These are phyloP conservation scores for Pentalonia nigronervosa DNA, from an alignment of 1,140 invertebrate genomes.

Conservation along the genomic window DNA sequence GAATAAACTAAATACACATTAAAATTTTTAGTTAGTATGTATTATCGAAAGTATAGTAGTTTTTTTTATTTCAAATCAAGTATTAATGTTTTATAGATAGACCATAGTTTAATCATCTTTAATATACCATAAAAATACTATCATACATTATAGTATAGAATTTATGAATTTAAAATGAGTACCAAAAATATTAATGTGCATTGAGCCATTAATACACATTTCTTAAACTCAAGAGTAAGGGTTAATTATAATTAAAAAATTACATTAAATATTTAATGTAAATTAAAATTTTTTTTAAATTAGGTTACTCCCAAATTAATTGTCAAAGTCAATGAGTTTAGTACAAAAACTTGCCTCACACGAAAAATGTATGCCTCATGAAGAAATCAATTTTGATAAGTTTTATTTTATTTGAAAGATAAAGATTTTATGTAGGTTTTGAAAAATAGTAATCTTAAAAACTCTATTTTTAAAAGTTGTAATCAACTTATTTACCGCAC, in stretches of 20 bases:
- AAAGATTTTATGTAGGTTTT: not conserved
- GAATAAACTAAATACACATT: not conserved
- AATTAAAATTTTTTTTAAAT: not conserved
- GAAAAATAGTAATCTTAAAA: not conserved
- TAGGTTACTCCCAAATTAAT: not conserved
- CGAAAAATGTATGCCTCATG: not conserved
- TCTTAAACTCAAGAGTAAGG: not conserved
- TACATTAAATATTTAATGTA: not conserved
- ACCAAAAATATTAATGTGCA: not conserved
- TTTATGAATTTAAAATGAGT: not conserved
- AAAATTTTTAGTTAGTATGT: not conserved
- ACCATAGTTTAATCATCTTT: no score
- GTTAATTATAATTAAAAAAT: not conserved
- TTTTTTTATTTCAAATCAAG: not conserved
- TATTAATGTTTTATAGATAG: not conserved
- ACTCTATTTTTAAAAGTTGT: not conserved
- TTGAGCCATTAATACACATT: not conserved
- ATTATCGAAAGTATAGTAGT: not conserved
- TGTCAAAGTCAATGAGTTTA: not conserved
- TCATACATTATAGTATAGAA: not conserved
- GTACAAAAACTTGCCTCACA: not conserved
- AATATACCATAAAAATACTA: no score
- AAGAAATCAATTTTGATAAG: not conserved
- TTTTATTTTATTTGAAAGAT: not conserved
- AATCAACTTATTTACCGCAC: not conserved